A percentile compares a stretch with the other conserved stretches of the same genome.
Evolutionary conservation across 1,140 invertebrate genomes (phyloP).

Genomic region (Pectinophora gossypiella): DNA sequence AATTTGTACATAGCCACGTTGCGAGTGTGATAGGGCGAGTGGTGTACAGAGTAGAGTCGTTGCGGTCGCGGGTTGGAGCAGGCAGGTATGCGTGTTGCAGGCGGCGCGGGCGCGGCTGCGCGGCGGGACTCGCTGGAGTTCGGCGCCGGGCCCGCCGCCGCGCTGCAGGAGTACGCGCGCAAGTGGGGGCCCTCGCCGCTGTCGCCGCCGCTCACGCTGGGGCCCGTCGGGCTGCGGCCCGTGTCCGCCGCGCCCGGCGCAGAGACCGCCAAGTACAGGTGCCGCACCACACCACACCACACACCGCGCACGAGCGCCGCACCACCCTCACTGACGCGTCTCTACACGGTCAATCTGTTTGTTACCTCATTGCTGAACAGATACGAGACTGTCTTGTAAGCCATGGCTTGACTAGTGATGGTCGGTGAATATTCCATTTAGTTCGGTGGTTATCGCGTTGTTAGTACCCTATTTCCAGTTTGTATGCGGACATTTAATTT

Average conservation of each 20-base stretch:
- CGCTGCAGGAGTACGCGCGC: constrained; percentile 69
- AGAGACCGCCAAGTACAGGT: constrained; percentile 88
- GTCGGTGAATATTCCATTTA: too few species aligned
- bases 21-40: background rate
- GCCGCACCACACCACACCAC: constrained; percentile 10
- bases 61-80: constrained; percentile 30
- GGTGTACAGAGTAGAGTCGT: constrained; percentile 13
- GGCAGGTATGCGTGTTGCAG: constrained; percentile 52
- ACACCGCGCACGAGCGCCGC: constrained; percentile 3
- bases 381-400: too few species aligned
- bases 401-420: too few species aligned
- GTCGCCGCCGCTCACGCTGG: constrained; percentile 66
- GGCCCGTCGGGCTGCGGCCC: constrained; percentile 73
- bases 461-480: too few species aligned
- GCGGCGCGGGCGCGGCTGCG: constrained; percentile 36
- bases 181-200: constrained; percentile 72
- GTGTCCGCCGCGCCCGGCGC: constrained; percentile 93
- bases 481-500: too few species aligned
- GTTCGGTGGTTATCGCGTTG: too few species aligned
- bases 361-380: too few species aligned
- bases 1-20: constrained; percentile 18
- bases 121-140: constrained; percentile 71
- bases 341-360: too few species aligned
- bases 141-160: constrained; percentile 50
- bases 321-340: too few species aligned